These are phyloP conservation scores for Cataglyphis livida DNA, from an alignment of 2,888 invertebrate genomes.

Conservation along the genomic window DNA sequence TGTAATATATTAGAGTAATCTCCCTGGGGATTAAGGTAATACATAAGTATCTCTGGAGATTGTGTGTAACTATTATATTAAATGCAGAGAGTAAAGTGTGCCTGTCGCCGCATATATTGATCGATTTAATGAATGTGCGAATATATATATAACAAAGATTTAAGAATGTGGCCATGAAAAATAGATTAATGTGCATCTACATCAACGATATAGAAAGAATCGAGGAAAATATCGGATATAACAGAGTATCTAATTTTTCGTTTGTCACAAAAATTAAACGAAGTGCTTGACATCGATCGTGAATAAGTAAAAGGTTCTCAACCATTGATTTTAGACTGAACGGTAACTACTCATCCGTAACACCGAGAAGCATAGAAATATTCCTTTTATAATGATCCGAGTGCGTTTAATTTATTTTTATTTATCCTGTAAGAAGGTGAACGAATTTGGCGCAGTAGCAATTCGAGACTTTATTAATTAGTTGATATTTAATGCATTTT, in stretches of 20 bases:
- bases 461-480: constrained; percentile 20
- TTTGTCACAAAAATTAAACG: constrained; percentile 14
- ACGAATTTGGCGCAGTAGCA: constrained; percentile 15
- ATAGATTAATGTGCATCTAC: constrained; percentile 54
- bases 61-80: constrained; percentile 30
- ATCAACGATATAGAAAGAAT: constrained; percentile 39
- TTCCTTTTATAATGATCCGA: not conserved
- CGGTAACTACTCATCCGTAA: not conserved
- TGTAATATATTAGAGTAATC: constrained; percentile 64
- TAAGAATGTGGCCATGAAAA: constrained; percentile 20
- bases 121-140: constrained; percentile 11
- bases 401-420: constrained; percentile 29
- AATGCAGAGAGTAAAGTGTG: constrained; percentile 32
- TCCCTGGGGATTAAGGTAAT: constrained; percentile 38
- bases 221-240: constrained; percentile 14
- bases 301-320: not conserved
- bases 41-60: constrained; percentile 47
- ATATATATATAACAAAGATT: constrained; percentile 27
- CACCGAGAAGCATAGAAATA: constrained; percentile 8
- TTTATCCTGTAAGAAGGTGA: constrained; percentile 5
- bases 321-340: constrained; percentile 43
- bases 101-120: constrained; percentile 33
- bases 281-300: not conserved
- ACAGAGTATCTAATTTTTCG: not conserved
- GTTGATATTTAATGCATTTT: constrained; percentile 16